Evolutionary conservation across 2,888 invertebrate species (phyloP).

Genomic region (Sinohyriopsis cumingii): DNA sequence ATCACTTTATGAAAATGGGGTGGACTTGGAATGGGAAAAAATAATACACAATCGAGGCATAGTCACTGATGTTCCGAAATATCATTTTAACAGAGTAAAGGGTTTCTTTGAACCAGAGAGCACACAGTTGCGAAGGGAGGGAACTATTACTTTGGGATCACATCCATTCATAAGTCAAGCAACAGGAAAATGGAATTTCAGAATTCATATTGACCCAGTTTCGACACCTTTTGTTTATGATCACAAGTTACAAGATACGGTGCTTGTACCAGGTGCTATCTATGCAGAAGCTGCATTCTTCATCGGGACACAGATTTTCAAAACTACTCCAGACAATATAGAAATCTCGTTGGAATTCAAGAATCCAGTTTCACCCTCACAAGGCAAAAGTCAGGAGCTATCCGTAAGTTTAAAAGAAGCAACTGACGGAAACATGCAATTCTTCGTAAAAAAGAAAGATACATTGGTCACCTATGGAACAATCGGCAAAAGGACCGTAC

Average conservation of each 20-base stretch:
- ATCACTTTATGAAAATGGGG: constrained; percentile 27
- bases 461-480: too few species aligned
- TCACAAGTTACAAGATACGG: constrained; percentile 25
- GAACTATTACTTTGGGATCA: constrained; percentile 4
- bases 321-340: neutral
- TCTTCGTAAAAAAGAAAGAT: neutral
- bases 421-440: neutral
- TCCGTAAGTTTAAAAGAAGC: too few species aligned
- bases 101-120: constrained; percentile 25
- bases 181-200: constrained; percentile 9
- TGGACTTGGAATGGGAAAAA: constrained; percentile 24
- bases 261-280: constrained; percentile 40
- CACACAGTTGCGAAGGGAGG: constrained; percentile 13
- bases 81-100: constrained; percentile 37
- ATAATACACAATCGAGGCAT: constrained; percentile 15
- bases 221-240: constrained; percentile 41
- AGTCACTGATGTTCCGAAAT: constrained; percentile 37
- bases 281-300: constrained; percentile 40
- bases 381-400: neutral
- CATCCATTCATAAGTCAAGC: constrained; percentile 11
- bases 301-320: constrained; percentile 10
- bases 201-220: constrained; percentile 17
- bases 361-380: neutral
- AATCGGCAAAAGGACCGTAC: too few species aligned
- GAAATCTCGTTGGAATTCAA: neutral